Percentiles rank a stretch among this genome's conserved stretches.
phyloP scores from a whole-genome alignment of 2,113 vertebrate genomes.

The Hemibagrus wyckioides region DNA sequence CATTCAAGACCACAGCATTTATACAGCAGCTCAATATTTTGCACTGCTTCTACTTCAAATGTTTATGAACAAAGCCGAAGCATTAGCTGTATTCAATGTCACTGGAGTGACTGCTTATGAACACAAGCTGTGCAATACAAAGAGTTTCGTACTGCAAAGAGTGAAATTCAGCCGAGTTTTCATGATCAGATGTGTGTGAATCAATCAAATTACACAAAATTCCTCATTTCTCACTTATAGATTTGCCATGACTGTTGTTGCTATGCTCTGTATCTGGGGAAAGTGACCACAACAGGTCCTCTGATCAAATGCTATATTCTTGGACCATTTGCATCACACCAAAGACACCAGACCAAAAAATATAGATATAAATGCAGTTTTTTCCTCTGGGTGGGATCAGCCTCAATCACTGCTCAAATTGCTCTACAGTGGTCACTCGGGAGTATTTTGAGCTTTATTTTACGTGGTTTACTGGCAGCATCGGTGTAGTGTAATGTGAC shows the following conservation, averaged over 20 bases:
- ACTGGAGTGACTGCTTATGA: neutral
- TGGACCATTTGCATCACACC: neutral
- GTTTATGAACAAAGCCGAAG: constrained; percentile 18
- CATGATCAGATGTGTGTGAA: neutral
- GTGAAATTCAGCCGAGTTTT: neutral
- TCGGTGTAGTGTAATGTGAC: neutral
- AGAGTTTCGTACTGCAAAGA: neutral
- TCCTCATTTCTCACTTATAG: neutral
- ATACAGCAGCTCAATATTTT: neutral
- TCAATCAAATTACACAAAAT: neutral
- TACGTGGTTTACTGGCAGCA: neutral
- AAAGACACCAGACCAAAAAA: neutral
- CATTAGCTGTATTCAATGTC: neutral
- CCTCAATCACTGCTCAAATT: too few relatives aligned
- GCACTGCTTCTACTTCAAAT: neutral
- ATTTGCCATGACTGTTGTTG: neutral
- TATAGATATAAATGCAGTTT: neutral
- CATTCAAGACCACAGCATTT: neutral
- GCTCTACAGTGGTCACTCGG: too few relatives aligned
- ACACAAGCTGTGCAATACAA: neutral
- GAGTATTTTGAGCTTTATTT: neutral
- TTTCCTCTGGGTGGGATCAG: neutral
- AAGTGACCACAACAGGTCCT: neutral
- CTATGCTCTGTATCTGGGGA: neutral
- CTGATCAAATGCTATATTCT: neutral